Evolutionary conservation across 2,113 vertebrate genomes (phyloP).

Genomic region (Lepus americanus): DNA sequence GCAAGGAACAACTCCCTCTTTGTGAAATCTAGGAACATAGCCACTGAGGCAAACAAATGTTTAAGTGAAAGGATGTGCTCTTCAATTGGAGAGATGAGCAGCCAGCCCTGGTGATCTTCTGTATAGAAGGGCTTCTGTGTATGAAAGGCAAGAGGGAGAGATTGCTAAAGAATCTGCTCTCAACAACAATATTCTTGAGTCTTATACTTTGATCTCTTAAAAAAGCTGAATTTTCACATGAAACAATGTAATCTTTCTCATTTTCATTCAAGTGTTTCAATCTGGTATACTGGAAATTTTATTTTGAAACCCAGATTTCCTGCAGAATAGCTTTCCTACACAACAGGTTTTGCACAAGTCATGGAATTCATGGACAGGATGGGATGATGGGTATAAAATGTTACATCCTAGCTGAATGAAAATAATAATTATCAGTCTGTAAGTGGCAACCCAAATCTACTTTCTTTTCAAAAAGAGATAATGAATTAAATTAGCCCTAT

Average conservation of each 20-base stretch:
- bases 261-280: background rate
- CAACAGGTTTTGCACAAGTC: background rate
- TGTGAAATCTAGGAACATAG: background rate
- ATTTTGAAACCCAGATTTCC: background rate
- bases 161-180: background rate
- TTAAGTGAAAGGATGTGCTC: background rate
- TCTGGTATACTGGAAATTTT: background rate
- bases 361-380: background rate
- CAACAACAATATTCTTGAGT: background rate
- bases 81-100: background rate
- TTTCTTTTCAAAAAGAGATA: slow-evolving; percentile 23
- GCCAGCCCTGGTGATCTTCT: too few species aligned
- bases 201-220: background rate
- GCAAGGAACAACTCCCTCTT: background rate
- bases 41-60: background rate
- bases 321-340: background rate
- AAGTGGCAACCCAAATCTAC: background rate
- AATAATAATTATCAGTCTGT: background rate
- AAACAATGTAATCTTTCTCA: slow-evolving; percentile 2
- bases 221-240: slow-evolving; percentile 17
- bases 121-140: background rate
- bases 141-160: background rate
- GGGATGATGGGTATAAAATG: background rate
- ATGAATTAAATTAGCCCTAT: background rate
- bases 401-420: background rate